These are phyloP conservation scores for Drosophila stalkeri DNA, from an alignment of 2,888 invertebrate genomes.

Conservation along the genomic window DNA sequence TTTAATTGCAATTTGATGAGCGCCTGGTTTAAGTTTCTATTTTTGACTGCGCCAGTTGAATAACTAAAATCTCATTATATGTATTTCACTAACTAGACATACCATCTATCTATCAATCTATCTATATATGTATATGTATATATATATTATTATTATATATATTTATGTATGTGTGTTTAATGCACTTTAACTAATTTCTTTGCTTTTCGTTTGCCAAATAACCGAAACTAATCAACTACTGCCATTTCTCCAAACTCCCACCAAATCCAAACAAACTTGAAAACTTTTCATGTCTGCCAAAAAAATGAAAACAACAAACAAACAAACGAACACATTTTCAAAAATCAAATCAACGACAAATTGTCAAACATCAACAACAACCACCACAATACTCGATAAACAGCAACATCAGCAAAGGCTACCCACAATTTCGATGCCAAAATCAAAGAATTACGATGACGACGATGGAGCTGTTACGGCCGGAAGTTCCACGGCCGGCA, in stretches of 20 bases:
- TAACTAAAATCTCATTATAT: slow-evolving; percentile 1
- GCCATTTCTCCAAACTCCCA: slow-evolving; percentile 62
- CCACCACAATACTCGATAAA: slow-evolving; percentile 26
- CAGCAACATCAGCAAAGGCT: slow-evolving; percentile 64
- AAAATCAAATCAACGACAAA: slow-evolving; percentile 10
- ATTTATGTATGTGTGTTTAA: slow-evolving; percentile 26
- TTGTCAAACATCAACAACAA: slow-evolving; percentile 4
- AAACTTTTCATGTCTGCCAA: slow-evolving; percentile 22
- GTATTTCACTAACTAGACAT: slow-evolving; percentile 18
- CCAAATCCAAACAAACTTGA: slow-evolving; percentile 25
- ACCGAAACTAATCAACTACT: slow-evolving; percentile 67
- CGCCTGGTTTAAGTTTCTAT: slow-evolving; percentile 22
- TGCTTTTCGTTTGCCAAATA: slow-evolving; percentile 50
- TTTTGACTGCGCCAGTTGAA: slow-evolving; percentile 73
- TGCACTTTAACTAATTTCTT: slow-evolving; percentile 39
- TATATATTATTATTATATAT: slow-evolving; percentile 7
- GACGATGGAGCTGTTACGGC: slow-evolving; percentile 59
- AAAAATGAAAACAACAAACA: neutral
- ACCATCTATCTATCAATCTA: slow-evolving; percentile 5
- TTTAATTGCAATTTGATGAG: slow-evolving; percentile 11
- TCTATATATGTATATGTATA: slow-evolving; percentile 4
- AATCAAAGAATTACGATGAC: slow-evolving; percentile 84
- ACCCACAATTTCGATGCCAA: slow-evolving; percentile 87
- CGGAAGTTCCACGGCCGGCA: slow-evolving; percentile 30
- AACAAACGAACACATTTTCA: neutral